phyloP scores from a whole-genome alignment of 2,797 vertebrate genomes.

The Rhinogobio ventralis region DNA sequence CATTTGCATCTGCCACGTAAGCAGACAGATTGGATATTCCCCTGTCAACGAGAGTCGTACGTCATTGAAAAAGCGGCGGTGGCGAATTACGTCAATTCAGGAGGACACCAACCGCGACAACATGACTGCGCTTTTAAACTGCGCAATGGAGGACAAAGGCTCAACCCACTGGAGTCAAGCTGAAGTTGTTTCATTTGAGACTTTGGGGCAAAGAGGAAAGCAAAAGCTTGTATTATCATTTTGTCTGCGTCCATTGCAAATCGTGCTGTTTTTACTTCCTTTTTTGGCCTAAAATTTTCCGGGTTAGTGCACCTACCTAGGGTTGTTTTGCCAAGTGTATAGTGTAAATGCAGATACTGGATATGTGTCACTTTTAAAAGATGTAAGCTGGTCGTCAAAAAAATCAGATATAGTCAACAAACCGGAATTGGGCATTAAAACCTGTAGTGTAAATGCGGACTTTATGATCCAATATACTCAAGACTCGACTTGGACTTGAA shows the following conservation, averaged over 20 bases:
- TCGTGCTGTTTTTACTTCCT: accelerated
- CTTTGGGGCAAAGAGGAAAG: neutral
- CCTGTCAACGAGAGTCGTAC: neutral
- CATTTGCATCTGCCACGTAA: neutral
- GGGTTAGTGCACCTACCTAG: neutral
- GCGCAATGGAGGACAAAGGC: neutral
- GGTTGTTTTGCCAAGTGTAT: neutral
- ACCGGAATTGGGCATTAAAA: neutral
- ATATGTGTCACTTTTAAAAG: neutral
- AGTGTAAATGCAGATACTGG: neutral
- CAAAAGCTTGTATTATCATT: neutral
- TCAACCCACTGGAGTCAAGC: neutral
- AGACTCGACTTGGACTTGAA: neutral
- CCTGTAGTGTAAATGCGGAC: neutral
- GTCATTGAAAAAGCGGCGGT: neutral
- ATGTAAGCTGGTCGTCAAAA: neutral
- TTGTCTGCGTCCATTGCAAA: neutral
- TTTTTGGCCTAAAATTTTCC: neutral
- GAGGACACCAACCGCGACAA: neutral
- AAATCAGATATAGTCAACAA: neutral
- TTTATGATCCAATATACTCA: neutral
- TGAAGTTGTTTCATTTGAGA: neutral
- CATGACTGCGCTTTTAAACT: neutral
- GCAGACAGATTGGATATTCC: neutral
- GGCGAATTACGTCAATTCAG: neutral